Evolutionary conservation across 2,113 vertebrate genomes (phyloP).

Genomic region (Oxyura jamaicensis): DNA sequence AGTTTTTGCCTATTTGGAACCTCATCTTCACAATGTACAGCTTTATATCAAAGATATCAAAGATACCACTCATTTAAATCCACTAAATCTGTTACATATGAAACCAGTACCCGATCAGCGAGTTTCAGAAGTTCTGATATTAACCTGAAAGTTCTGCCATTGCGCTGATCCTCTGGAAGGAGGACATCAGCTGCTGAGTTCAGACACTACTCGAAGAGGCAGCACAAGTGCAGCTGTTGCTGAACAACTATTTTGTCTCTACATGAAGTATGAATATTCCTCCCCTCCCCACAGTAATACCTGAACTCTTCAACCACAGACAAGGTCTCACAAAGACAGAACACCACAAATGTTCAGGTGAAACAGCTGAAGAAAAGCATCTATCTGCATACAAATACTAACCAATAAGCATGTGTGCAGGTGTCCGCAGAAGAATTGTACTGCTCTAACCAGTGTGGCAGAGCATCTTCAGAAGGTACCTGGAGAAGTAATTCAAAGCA

Average conservation of each 20-base stretch:
- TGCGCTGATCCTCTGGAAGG: neutral
- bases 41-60: neutral
- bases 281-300: neutral
- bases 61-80: neutral
- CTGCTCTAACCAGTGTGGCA: conserved; percentile 94
- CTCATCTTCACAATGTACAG: neutral
- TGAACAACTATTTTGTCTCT: neutral
- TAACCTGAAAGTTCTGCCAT: neutral
- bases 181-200: neutral
- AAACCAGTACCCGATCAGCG: neutral
- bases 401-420: conserved; percentile 97
- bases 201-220: neutral
- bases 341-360: neutral
- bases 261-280: neutral
- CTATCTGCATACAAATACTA: conserved; percentile 11
- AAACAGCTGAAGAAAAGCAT: neutral
- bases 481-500: conserved; percentile 47
- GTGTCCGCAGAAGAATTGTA: conserved; percentile 92
- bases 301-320: neutral
- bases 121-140: neutral
- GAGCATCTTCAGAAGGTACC: conserved; percentile 94
- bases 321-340: neutral
- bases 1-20: neutral
- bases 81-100: neutral
- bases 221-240: neutral